Evolutionary conservation across 2,888 invertebrate genomes (phyloP), one percentile per base, ranked within the genome.

Genomic region (Orchesellides sinensis): DNA sequence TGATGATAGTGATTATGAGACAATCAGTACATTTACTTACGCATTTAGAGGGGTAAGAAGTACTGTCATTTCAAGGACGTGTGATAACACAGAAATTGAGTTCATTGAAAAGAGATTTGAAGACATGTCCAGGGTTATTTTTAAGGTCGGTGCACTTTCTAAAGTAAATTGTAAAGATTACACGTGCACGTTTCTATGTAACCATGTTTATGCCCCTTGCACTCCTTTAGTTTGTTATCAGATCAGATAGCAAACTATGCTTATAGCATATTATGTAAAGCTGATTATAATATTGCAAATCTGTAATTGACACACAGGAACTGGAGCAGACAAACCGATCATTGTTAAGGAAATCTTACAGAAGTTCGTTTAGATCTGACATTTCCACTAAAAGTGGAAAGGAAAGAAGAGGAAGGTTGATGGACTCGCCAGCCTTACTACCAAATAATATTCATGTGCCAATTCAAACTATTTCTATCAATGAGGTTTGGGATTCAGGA

Each of bases 21-120:
- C 54, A 6, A 29, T 77, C 19, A 59, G 77, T 47, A 59, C 47
- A 21, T 59, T 77, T 0, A 59, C 56, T 14, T 77, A 54, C 40
- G 56, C 77, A 1, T 21, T 77, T 2, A 56, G 77, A 23, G 54
- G 54, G 32, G 47, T 56, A 10, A 77, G 27, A 47, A 77, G 45
- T 5, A 77, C 29, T 14, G 45, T 54, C 0, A 77, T 77, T 12
- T 27, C 69, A 63, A 77, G 70, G 66, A 27, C 47, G 29, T 69
- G 56, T 32, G 49, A 75, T 29, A 52, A 29, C 5, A 14, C 23
- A 40, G 83, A 85, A 59, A 85, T 80, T 47, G 81, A 78, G 61
- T 63, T 73, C 45, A 83, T 83, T 66, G 80, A 68, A 29, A 83
- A 77, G 65, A 61, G 87, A 40, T 87, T 84, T 73, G 70, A 82